Conservation (phyloP, 2,113 vertebrate genomes). For the Trinectes maculatus region DNA sequence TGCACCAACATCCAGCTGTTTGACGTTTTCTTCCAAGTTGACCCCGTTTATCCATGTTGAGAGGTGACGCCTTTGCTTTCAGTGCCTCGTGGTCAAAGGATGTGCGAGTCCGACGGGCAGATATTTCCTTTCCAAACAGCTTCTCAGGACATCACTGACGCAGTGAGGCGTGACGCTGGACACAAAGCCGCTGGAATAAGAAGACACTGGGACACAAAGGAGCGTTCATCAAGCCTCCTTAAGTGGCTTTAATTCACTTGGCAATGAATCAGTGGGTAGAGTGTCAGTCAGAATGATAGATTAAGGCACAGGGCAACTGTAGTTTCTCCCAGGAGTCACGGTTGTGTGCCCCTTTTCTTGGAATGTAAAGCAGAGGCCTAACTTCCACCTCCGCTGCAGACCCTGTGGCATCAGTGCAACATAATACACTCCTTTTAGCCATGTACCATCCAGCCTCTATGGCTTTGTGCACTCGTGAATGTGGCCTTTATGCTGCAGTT, state of each 20-base stretch:
- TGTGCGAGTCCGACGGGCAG: conserved; percentile 67
- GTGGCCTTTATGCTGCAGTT: conserved; percentile 74
- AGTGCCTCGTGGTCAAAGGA: conserved; percentile 36
- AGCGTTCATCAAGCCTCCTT: conserved; percentile 73
- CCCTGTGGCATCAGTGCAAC: conserved; percentile 57
- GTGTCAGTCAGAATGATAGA: conserved; percentile 71
- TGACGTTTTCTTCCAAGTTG: conserved; percentile 3
- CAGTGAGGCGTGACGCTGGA: conserved; percentile 64
- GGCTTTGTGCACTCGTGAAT: conserved; percentile 77
- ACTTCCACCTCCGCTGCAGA: conserved; percentile 65
- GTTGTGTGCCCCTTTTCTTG: conserved; percentile 64
- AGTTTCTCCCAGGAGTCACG: conserved; percentile 63
- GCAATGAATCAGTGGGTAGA: conserved; percentile 67
- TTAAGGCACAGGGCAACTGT: conserved; percentile 67
- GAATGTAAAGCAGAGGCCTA: conserved; percentile 58
- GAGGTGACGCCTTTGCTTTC: conserved; percentile 36
- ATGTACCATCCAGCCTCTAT: conserved; percentile 50
- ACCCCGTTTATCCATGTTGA: conserved; percentile 29
- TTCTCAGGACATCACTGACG: conserved; percentile 70
- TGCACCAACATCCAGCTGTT: conserved; percentile 9
- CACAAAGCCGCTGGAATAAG: conserved; percentile 74
- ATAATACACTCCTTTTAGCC: conserved; percentile 63
- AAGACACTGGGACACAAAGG: conserved; percentile 75
- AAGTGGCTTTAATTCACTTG: conserved; percentile 74
- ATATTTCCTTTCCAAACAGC: conserved; percentile 71